A percentile compares a stretch with the other conserved stretches of the same genome.
Evolutionary conservation across 2,797 vertebrate species (phyloP).

Genomic region (Aldrovandia affinis): DNA sequence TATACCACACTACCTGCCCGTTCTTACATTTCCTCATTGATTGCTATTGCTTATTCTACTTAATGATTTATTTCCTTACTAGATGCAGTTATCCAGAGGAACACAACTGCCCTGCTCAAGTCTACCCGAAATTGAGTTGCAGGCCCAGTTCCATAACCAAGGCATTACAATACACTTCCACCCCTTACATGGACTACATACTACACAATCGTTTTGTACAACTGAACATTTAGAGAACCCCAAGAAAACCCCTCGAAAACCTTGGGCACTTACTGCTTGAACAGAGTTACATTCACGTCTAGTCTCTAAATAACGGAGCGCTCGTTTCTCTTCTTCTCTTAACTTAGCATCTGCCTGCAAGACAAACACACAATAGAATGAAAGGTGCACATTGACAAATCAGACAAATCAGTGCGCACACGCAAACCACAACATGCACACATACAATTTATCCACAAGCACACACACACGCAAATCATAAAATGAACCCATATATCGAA

Average conservation of each 20-base stretch:
- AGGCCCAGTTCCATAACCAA: background rate
- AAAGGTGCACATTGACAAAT: background rate
- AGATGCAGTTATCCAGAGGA: too few species aligned
- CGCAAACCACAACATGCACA: background rate
- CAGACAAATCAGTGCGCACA: background rate
- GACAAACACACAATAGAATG: constrained; percentile 7
- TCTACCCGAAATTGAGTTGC: background rate
- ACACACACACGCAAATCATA: too few species aligned
- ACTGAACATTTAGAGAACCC: background rate
- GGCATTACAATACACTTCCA: background rate
- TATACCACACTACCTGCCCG: too few species aligned
- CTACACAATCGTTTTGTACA: too few species aligned
- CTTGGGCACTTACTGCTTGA: constrained; percentile 85
- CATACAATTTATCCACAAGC: too few species aligned
- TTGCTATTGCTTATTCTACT: too few species aligned
- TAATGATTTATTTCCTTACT: too few species aligned
- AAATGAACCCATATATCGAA: too few species aligned
- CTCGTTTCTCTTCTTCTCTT: constrained; percentile 97
- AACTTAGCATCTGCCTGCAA: constrained; percentile 94
- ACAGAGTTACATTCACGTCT: constrained; percentile 97
- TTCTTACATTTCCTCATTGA: too few species aligned
- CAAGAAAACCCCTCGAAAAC: background rate
- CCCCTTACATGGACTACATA: background rate
- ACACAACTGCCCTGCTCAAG: too few species aligned
- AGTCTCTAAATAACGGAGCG: constrained; percentile 94